Evolutionary conservation across 2,113 vertebrate genomes (phyloP).

Genomic region (Tragulus kanchil): DNA sequence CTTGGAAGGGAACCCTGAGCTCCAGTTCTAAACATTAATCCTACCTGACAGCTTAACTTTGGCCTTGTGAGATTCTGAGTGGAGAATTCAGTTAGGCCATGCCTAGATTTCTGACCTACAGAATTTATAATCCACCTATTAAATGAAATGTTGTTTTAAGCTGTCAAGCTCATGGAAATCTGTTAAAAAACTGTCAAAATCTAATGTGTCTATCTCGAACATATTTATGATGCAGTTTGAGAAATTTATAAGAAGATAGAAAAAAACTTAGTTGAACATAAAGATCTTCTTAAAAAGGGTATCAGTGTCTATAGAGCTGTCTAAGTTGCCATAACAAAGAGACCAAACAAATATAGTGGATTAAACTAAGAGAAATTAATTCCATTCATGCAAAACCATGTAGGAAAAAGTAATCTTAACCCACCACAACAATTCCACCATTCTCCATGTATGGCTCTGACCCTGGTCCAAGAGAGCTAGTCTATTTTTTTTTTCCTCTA

Average conservation of each 20-base stretch:
- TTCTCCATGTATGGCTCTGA: neutral
- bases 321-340: neutral
- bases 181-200: neutral
- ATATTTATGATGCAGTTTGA: neutral
- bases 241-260: neutral
- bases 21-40: neutral
- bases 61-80: neutral
- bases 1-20: neutral
- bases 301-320: neutral
- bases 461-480: neutral
- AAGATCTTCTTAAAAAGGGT: neutral
- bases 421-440: neutral
- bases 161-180: neutral
- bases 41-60: neutral
- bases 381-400: neutral
- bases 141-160: neutral
- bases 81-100: neutral
- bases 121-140: neutral
- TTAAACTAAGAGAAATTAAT: conserved; percentile 24
- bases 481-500: neutral
- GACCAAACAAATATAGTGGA: neutral
- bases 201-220: neutral
- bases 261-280: conserved; percentile 21
- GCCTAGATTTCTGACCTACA: neutral
- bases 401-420: neutral